Conservation (phyloP, 2,113 vertebrate species). For the Xiphias gladius region DNA sequence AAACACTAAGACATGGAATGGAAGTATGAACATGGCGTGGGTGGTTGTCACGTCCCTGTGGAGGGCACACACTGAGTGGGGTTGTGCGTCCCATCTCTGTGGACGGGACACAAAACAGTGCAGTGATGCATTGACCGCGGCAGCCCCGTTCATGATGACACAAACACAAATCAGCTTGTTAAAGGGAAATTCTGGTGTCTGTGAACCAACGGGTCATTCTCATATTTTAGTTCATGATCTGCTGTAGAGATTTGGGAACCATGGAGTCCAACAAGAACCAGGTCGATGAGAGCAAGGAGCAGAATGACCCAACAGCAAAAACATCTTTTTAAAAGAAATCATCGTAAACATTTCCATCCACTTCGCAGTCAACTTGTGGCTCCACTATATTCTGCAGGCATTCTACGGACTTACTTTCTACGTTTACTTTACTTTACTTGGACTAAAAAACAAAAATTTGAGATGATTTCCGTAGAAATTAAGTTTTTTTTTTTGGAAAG, state of each 20-base stretch:
- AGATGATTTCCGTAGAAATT: background rate
- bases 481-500: background rate
- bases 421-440: background rate
- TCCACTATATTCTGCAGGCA: background rate
- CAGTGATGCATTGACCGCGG: background rate
- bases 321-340: background rate
- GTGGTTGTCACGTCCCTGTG: background rate
- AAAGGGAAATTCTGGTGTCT: slow-evolving; percentile 17
- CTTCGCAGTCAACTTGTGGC: no score
- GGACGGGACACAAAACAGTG: background rate
- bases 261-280: background rate
- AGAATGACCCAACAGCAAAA: background rate
- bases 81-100: background rate
- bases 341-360: background rate
- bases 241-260: background rate
- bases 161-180: slow-evolving; percentile 12
- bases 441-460: background rate
- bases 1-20: background rate
- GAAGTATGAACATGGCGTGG: background rate
- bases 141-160: slow-evolving; percentile 41
- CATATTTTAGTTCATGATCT: background rate
- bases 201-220: background rate
- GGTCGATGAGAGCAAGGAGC: background rate
- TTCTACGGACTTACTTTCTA: background rate
- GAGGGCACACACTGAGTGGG: background rate